Percentiles rank a stretch among this genome's conserved stretches.
These are phyloP conservation scores for Molossus molossus DNA, from an alignment of 2,797 vertebrate genomes.

Conservation along the genomic window DNA sequence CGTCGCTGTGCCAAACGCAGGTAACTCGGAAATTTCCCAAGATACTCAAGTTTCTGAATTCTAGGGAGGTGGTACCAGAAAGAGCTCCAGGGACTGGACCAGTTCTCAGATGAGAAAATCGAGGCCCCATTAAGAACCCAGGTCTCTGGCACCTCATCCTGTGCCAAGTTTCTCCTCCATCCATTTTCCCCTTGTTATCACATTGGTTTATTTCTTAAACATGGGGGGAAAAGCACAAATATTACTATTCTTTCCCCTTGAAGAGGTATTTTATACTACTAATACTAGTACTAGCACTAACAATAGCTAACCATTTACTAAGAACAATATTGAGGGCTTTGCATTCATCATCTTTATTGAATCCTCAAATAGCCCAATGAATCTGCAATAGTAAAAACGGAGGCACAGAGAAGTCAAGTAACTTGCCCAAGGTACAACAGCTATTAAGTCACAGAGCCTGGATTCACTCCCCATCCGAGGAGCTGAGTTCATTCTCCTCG, in stretches of 20 bases:
- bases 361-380: not conserved
- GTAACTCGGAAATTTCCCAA: not conserved
- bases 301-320: not conserved
- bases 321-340: not conserved
- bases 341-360: accelerated
- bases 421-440: not conserved
- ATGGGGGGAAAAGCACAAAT: not conserved
- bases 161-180: accelerated
- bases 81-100: too few species aligned
- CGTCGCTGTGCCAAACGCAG: not conserved
- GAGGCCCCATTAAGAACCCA: not conserved
- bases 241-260: not conserved
- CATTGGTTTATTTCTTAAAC: not conserved
- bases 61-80: not conserved
- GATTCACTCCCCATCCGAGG: not conserved
- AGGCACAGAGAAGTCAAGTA: not conserved
- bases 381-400: not conserved
- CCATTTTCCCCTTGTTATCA: too few species aligned
- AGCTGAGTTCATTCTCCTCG: accelerated
- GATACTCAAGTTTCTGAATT: not conserved
- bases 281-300: not conserved
- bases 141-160: not conserved
- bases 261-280: not conserved
- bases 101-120: not conserved
- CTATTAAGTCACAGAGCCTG: not conserved